Evolutionary conservation across 1,140 invertebrate genomes (phyloP), one percentile per base, ranked within the genome.

Genomic region (Globodera ellingtonae): DNA sequence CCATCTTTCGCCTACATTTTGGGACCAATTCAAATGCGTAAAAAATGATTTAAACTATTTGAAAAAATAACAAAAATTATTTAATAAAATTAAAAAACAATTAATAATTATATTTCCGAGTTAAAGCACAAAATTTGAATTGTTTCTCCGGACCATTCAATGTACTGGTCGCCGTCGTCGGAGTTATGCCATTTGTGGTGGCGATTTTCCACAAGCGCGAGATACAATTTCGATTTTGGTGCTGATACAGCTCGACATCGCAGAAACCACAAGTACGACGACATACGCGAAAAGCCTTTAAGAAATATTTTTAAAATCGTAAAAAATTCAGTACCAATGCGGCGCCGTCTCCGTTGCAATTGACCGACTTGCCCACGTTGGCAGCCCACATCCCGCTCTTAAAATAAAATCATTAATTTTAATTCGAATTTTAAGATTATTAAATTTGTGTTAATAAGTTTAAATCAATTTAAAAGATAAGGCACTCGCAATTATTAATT

Each of bases 241-340:
- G n/a, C 15, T 50, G 56, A 44, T 82, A 82, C 21, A 82, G 46
- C 47, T 21, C n/a, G n/a, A 24, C 9, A 18, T 81, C 73, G 72
- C 81, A 82, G 69, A 75, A 82, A 21, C 81, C 81, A 83, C 81
- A 82, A 15, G 80, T 44, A 18, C 79, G 66, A 48, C 81, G 79
- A 47, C 81, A 82, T n/a, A 78, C 62, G 70, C 81, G 78, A 44
- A 80, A 80, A 24, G 79, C 67, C 67, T 70, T 18, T 48, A 47
- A 79, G 24, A 47, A 18, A 70, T 15, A 10, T 70, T 35, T 69
- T 9, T 3, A 65, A 44, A 70, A 70, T 6, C 24, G 6, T 13
- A 78, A 78, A n/a, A 24, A 52, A 52, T 52, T 10, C 13, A 10
- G 1, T 62, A 15, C 79, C 56, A 80, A 67, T 35, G 79, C 21